Evolutionary conservation across 1,140 invertebrate genomes (phyloP), one percentile per base, ranked within the genome.

Genomic region (Kradibia gibbosae): DNA sequence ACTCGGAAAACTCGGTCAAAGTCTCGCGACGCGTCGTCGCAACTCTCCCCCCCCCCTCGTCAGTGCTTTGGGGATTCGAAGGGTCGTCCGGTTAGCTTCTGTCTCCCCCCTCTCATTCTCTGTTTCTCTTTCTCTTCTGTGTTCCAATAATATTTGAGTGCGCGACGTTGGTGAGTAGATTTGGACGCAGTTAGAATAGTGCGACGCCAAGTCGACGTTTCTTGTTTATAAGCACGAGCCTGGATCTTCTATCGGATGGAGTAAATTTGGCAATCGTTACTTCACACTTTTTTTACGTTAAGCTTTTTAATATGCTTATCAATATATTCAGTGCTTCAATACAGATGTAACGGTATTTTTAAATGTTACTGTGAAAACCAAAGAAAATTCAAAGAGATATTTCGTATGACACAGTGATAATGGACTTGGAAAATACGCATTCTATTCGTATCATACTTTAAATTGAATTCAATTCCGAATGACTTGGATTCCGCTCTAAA

Each of bases 1-100:
- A 82, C 80, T 86, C 83, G 86, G 87, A 89, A 89, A 89, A 89
- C 86, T 88, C 87, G 86, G 88, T 88, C 87, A 88, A 88, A 87
- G 86, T 87, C 88, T 88, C 86, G 53, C 39, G 85, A 84, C 86
- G 86, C 85, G 85, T 86, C 86, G 84, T 85, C 82, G 85, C 83
- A 80, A 82, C 85, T 86, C 85, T 80, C 83, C 81, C 67, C 65
- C 57, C 67, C 76, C 34, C 45, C 48, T 55, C 34, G 13, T 53
- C 62, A 4, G 34, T 1, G 17, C 20, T 48, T 71, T n/a, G 10
- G 55, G 20, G 50, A 55, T 55, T 48, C 48, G 20, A 74, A 74
- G 72, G 72, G 50, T 53, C 50, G 72, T 48, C 20, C 72, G 10
- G 70, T 48, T 39, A 55, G 36, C 72, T 74, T 71, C 45, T 53